Base-by-base conservation (phyloP, 1,140 invertebrate genomes). In the Drosophila subobscura region DNA sequence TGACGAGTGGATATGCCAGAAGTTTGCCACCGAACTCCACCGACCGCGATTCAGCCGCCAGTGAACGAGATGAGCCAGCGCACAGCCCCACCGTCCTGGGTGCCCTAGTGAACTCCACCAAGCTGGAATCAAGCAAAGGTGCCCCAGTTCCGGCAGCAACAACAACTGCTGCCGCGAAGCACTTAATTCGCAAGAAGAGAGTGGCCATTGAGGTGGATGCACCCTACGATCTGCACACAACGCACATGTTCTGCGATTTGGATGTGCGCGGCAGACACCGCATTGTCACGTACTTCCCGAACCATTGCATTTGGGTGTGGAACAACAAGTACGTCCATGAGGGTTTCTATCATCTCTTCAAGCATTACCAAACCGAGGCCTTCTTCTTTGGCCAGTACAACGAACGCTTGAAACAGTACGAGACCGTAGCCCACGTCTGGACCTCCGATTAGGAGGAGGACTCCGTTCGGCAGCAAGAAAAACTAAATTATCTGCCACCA, bases 221-320 rank as follows among this genome's bases (percentile, higher is more conserved):
- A 2, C 67, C 29, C 4, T 37, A 37, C 33, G 55, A 65, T 52
- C 40, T 71, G 6, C 6, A 65, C 37, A 44, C 57, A 0, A 1
- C 22, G 5, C 65, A 77, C 23, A 14, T 55, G 51, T 55, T 52
- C 5, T 77, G 75, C n/a, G 65, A 77, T 16, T 7, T 74, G 2
- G 58, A 73, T 58, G 4, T 25, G 1, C 29, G 14, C 1, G 41
- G 14, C 4, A 5, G 2, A 0, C 22, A 33, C 2, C 8, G 0
- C n/a, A 20, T 10, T 40, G 29, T 72, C 1, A 20, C 46, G 0
- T 10, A 6, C 2, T 20, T 68, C 22, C 71, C 71, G 5, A 56
- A 51, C 45, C 71, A 74, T n/a, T 77, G 75, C 41, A 56, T 57
- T 14, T 77, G 71, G 46, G 3, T 59, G 0, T 49, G 22, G 1